These are phyloP conservation scores for Ophioninae sp. DNA, from an alignment of 2,888 invertebrate species.

Conservation along the genomic window DNA sequence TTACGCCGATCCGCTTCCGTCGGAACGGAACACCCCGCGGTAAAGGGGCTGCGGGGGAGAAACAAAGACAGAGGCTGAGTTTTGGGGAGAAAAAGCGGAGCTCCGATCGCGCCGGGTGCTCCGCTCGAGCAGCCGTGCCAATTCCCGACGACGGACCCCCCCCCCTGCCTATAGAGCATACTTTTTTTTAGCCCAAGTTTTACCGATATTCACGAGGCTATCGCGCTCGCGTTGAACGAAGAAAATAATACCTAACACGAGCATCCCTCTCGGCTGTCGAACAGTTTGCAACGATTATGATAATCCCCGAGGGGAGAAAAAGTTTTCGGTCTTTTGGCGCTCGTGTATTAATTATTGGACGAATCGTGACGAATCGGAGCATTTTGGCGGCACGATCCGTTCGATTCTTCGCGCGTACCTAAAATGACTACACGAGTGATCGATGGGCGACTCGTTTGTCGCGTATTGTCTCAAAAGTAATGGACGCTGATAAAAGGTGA, in stretches of 20 bases:
- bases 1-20: slow-evolving; percentile 63
- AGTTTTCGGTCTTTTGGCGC: neutral
- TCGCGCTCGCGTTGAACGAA: slow-evolving; percentile 28
- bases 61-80: slow-evolving; percentile 12
- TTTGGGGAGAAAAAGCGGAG: slow-evolving; percentile 35
- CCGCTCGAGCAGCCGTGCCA: slow-evolving; percentile 59
- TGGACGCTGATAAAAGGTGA: too few species aligned
- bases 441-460: too few species aligned
- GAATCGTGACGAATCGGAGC: too few species aligned
- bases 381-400: too few species aligned
- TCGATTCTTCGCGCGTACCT: too few species aligned
- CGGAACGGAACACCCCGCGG: slow-evolving; percentile 37
- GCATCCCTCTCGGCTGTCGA: slow-evolving; percentile 7
- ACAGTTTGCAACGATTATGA: slow-evolving; percentile 39
- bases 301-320: slow-evolving; percentile 14
- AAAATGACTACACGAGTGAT: too few species aligned
- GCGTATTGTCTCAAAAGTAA: too few species aligned
- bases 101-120: slow-evolving; percentile 46
- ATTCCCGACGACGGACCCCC: slow-evolving; percentile 56
- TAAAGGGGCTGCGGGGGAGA: slow-evolving; percentile 20
- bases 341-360: neutral
- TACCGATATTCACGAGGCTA: slow-evolving; percentile 55
- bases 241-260: slow-evolving; percentile 16
- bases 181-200: slow-evolving; percentile 38
- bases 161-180: slow-evolving; percentile 40